Conservation (phyloP, 2,113 vertebrate species). For the Piprites chloris region DNA sequence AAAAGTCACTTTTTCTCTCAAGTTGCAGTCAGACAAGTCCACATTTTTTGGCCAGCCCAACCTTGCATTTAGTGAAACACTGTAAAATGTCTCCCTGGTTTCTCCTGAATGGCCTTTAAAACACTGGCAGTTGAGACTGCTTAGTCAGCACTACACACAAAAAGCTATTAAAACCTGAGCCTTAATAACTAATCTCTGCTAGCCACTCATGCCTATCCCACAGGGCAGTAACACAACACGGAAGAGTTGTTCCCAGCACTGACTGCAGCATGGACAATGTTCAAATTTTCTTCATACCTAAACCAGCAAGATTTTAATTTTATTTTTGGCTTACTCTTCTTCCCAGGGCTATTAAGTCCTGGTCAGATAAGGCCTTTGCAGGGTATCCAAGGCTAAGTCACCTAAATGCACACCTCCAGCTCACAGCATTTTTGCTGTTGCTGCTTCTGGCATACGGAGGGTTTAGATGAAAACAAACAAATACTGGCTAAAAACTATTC, state of each 20-base stretch:
- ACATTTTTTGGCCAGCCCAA: neutral
- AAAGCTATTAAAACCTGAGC: neutral
- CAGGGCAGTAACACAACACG: neutral
- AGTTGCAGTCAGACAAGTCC: neutral
- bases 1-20: rapidly evolving
- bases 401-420: neutral
- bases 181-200: neutral
- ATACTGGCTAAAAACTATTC: neutral
- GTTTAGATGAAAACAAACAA: neutral
- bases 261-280: neutral
- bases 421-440: neutral
- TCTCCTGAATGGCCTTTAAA: neutral
- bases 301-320: neutral
- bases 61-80: neutral
- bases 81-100: neutral
- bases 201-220: neutral
- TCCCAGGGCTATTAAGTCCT: neutral
- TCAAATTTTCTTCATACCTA: neutral
- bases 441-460: neutral
- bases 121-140: neutral
- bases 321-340: neutral
- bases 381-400: neutral
- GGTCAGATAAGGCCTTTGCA: neutral
- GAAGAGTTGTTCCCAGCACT: neutral
- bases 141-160: neutral